phyloP scores from a whole-genome alignment of 2,113 vertebrate genomes.

The Rhinolophus sinicus region DNA sequence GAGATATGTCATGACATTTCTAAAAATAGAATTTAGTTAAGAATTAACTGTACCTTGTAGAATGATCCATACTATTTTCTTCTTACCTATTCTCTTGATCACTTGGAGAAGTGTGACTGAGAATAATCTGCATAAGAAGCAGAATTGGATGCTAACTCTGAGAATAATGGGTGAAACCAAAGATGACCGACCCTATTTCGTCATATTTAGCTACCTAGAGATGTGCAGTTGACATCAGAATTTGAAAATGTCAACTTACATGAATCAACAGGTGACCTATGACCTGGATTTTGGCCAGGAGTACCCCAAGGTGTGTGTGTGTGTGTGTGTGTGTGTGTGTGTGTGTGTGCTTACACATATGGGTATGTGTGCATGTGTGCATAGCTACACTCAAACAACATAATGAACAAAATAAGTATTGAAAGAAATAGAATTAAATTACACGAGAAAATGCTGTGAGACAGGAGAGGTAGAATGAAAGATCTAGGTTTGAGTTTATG shows the following conservation, averaged over 20 bases:
- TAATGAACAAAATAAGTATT: neutral
- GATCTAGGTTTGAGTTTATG: neutral
- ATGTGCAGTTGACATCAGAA: neutral
- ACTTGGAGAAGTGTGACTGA: neutral
- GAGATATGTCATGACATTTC: neutral
- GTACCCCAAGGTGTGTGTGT: neutral
- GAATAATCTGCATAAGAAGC: neutral
- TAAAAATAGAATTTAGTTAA: slow-evolving; percentile 43
- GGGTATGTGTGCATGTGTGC: neutral
- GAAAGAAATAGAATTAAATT: slow-evolving; percentile 5
- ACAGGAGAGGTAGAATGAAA: neutral
- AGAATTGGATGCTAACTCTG: neutral
- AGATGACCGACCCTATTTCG: neutral
- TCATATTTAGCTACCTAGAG: neutral
- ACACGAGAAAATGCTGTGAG: neutral
- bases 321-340: neutral
- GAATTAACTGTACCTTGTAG: neutral
- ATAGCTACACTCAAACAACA: neutral
- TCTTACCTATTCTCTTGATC: neutral
- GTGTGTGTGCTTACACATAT: neutral
- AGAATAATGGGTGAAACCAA: neutral
- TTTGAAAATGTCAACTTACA: neutral
- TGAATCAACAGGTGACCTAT: neutral
- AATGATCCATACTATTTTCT: neutral
- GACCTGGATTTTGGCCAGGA: neutral